A percentile compares a stretch with the other conserved stretches of the same genome.
Evolutionary conservation across 2,888 invertebrate species (phyloP).

Genomic region (Mimachlamys varia): DNA sequence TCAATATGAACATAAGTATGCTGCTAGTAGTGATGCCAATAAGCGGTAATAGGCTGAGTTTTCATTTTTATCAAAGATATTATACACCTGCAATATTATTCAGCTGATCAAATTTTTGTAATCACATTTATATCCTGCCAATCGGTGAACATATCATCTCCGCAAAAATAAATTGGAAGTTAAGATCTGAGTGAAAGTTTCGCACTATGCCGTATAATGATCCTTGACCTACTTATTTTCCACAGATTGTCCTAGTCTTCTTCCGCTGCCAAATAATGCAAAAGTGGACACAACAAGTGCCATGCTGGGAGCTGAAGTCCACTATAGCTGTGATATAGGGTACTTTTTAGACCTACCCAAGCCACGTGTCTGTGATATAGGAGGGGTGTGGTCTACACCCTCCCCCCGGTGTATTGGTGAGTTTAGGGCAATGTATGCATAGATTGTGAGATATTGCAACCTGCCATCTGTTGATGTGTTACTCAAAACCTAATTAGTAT

Average conservation of each 20-base stretch:
- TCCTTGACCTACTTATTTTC: neutral
- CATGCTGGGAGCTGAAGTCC: conserved; percentile 61
- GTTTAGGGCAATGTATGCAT: conserved; percentile 40
- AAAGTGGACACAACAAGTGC: conserved; percentile 52
- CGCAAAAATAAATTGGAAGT: no score
- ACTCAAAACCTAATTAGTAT: no score
- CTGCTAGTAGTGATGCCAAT: no score
- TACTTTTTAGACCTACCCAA: conserved; percentile 63
- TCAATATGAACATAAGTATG: no score
- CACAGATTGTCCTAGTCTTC: conserved; percentile 61
- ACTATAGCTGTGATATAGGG: conserved; percentile 69
- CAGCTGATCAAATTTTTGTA: no score
- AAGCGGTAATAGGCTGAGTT: no score
- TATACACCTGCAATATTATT: no score
- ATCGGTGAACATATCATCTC: no score
- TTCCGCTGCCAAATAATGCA: conserved; percentile 47
- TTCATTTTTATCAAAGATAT: no score
- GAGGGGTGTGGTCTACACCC: conserved; percentile 66
- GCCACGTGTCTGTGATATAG: conserved; percentile 67
- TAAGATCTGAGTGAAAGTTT: no score
- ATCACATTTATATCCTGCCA: no score
- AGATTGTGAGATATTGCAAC: neutral
- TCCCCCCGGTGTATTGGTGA: conserved; percentile 68
- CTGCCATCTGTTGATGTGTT: no score
- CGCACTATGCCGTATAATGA: neutral